Conservation (phyloP, 2,797 vertebrate species). For the Peromyscus aztecus region DNA sequence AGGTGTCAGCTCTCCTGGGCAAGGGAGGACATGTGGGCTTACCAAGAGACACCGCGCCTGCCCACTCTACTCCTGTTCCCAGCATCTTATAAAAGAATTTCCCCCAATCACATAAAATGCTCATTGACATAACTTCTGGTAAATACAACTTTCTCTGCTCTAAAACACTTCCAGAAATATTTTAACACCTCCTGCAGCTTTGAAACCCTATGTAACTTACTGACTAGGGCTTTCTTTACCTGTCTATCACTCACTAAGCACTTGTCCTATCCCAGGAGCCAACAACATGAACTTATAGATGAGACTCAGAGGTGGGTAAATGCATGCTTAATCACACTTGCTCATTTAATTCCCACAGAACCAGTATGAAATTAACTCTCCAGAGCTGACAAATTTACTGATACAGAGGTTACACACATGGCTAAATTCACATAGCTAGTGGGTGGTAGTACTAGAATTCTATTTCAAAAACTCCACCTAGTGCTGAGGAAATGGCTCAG, state of each 20-base stretch:
- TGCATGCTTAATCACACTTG: neutral
- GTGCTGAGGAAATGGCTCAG: neutral
- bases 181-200: neutral
- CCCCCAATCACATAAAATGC: neutral
- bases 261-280: neutral
- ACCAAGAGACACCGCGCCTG: neutral
- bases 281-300: neutral
- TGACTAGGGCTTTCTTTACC: neutral
- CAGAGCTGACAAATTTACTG: neutral
- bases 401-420: neutral
- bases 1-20: neutral
- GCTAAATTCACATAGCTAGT: neutral
- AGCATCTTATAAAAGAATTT: slow-evolving; percentile 10
- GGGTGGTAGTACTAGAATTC: neutral
- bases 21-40: neutral
- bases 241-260: neutral
- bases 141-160: neutral
- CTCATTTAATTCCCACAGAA: neutral
- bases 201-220: neutral
- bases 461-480: neutral
- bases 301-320: neutral
- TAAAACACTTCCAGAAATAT: slow-evolving; percentile 30
- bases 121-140: neutral
- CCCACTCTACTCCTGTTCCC: neutral
- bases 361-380: neutral